Base-by-base conservation (phyloP, 2,113 vertebrate genomes). In the Coracopsis vasa region DNA sequence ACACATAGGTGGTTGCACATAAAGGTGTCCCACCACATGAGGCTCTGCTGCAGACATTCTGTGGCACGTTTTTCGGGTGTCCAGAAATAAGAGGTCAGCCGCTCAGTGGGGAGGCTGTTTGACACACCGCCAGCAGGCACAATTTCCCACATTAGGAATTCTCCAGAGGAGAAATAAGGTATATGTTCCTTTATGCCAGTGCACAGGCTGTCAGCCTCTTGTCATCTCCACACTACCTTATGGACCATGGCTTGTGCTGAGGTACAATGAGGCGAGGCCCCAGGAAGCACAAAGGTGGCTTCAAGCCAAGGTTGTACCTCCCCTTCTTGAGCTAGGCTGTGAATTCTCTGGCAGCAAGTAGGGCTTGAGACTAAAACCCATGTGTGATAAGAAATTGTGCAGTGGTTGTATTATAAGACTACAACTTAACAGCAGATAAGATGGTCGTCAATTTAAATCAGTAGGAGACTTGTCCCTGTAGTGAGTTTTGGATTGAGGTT, bases 21-120 rank as follows among this genome's bases (percentile, higher is more conserved):
- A 28, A 51, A 45, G 10, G 5, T 58, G 50, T 12, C 53, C 15
- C 23, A 2, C 24, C 17, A 10, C 29, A 11, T 2, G 17, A 0
- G 0, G 16, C 25, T 86, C 45, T 80, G 66, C 53, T 66, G 45
- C 21, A 62, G 45, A 11, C 1, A 1, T 60, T 64, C 23, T 80
- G 33, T 47, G 29, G 20, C 39, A 70, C 9, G 1, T 1, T 70
- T 93, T 94, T 67, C 47, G 74, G 16, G 48, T 4, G 10, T 9
- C 11, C 54, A 47, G 39, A 77, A 78, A 54, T 2, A 60, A 44
- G 6, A 54, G 27, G 18, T 73, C 37, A 88, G 0, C 24, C 23
- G 8, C 23, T 42, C 25, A 4, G n/a, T 42, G 27, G 9, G 19
- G n/a, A 73, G 75, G 54, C 15, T 45, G 13, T 14, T 14, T 44